These are phyloP conservation scores for Sinocyclocheilus rhinocerous DNA, from an alignment of 2,113 vertebrate genomes.

Conservation along the genomic window DNA sequence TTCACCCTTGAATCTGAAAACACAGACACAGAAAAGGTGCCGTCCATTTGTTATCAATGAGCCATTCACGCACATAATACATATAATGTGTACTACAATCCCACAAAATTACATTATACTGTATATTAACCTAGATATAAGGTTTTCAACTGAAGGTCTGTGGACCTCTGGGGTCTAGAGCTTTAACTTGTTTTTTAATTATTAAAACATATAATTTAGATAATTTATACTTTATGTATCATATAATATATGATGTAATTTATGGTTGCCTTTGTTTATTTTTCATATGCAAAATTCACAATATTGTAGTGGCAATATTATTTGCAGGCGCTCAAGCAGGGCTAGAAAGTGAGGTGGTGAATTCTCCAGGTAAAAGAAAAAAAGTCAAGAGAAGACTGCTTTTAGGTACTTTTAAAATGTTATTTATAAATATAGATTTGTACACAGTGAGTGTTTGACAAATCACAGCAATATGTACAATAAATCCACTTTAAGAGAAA, in stretches of 20 bases:
- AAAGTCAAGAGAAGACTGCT: not conserved
- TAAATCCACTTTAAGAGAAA: not conserved
- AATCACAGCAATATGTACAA: not conserved
- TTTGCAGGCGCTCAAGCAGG: no score
- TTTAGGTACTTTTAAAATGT: not conserved
- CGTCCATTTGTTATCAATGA: not conserved
- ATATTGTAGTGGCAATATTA: not conserved
- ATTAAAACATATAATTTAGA: no score
- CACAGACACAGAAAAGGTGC: constrained; percentile 71
- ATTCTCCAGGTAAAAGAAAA: not conserved
- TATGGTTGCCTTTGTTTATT: not conserved
- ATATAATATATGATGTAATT: no score
- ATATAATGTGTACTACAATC: not conserved
- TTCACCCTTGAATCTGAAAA: constrained; percentile 43
- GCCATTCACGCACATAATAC: not conserved
- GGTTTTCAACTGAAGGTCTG: not conserved
- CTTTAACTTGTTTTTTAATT: not conserved
- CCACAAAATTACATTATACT: not conserved
- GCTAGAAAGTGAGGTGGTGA: not conserved
- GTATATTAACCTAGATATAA: not conserved
- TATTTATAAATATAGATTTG: not conserved
- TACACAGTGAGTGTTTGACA: not conserved
- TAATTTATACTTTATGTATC: no score
- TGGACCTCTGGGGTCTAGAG: not conserved
- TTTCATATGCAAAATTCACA: not conserved